phyloP scores from a whole-genome alignment of 2,888 invertebrate genomes.

The Sarcophaga variegata region DNA sequence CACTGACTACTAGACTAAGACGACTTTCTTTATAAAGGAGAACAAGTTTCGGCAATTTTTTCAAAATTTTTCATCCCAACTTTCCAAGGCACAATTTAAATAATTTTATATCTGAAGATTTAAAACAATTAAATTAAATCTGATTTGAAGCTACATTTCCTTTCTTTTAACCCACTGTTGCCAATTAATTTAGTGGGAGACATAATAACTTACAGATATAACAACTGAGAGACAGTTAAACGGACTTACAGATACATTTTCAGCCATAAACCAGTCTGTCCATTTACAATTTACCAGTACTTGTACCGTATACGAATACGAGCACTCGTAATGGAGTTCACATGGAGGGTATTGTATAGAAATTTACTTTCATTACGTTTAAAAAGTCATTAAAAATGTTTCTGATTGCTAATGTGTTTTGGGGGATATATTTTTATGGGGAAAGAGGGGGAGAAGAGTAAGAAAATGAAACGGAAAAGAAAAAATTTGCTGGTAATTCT shows the following conservation, averaged over 20 bases:
- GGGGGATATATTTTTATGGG: conserved; percentile 31
- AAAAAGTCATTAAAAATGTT: conserved; percentile 76
- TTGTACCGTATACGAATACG: too few species aligned
- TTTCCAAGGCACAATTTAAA: neutral
- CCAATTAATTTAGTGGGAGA: neutral
- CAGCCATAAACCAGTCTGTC: conserved; percentile 35
- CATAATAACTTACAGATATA: conserved; percentile 25
- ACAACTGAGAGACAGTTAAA: conserved; percentile 28
- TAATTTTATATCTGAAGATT: too few species aligned
- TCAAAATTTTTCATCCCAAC: too few species aligned
- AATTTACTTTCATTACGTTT: conserved; percentile 77
- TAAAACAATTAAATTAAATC: too few species aligned
- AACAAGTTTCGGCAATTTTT: too few species aligned
- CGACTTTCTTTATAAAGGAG: too few species aligned
- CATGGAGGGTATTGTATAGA: conserved; percentile 59
- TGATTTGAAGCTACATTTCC: too few species aligned
- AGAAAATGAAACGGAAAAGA: conserved; percentile 13
- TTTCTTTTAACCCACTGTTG: conserved; percentile 19
- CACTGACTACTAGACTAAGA: too few species aligned
- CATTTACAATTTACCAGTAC: neutral
- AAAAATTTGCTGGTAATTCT: conserved; percentile 28
- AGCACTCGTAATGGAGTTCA: conserved; percentile 23
- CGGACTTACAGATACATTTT: conserved; percentile 47
- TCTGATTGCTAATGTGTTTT: conserved; percentile 36
- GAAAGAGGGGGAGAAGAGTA: too few species aligned